Evolutionary conservation across 2,113 vertebrate species (phyloP).

Genomic region (Morone chrysops): DNA sequence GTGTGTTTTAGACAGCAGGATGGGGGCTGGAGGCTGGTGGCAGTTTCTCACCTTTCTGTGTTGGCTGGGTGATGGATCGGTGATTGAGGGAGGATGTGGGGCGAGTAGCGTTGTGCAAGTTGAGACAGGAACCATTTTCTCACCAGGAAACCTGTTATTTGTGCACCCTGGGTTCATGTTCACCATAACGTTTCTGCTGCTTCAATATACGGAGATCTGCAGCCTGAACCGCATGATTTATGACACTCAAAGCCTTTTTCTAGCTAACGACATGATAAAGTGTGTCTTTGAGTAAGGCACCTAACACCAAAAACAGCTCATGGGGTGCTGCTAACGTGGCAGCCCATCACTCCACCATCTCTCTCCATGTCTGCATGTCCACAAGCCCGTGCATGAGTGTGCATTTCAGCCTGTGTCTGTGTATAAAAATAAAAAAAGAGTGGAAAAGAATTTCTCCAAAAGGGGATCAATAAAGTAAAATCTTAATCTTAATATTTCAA

Average conservation of each 20-base stretch:
- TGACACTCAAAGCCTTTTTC: not conserved
- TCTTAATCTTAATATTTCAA: too few relatives aligned
- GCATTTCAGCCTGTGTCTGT: too few relatives aligned
- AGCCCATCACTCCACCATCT: too few relatives aligned
- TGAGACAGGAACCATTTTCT: conserved; percentile 22
- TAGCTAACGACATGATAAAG: too few relatives aligned
- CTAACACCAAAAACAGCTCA: too few relatives aligned
- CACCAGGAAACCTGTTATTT: conserved; percentile 23
- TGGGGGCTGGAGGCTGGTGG: conserved; percentile 39
- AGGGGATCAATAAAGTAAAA: too few relatives aligned
- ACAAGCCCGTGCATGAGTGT: too few relatives aligned
- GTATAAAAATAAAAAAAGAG: too few relatives aligned
- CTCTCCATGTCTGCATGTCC: too few relatives aligned
- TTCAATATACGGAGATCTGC: not conserved
- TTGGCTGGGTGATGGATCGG: conserved; percentile 29
- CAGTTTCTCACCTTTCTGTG: conserved; percentile 53
- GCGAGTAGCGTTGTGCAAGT: not conserved
- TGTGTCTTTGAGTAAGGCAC: too few relatives aligned
- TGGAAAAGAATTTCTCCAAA: too few relatives aligned
- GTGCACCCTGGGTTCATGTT: conserved; percentile 8
- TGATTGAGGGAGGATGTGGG: not conserved
- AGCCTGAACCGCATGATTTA: not conserved
- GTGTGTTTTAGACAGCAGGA: not conserved
- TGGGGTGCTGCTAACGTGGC: too few relatives aligned
- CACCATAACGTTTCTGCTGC: not conserved